A percentile compares a stretch with the other conserved stretches of the same genome.
Evolutionary conservation across 1,140 invertebrate genomes (phyloP).

Genomic region (Papilio xuthus): DNA sequence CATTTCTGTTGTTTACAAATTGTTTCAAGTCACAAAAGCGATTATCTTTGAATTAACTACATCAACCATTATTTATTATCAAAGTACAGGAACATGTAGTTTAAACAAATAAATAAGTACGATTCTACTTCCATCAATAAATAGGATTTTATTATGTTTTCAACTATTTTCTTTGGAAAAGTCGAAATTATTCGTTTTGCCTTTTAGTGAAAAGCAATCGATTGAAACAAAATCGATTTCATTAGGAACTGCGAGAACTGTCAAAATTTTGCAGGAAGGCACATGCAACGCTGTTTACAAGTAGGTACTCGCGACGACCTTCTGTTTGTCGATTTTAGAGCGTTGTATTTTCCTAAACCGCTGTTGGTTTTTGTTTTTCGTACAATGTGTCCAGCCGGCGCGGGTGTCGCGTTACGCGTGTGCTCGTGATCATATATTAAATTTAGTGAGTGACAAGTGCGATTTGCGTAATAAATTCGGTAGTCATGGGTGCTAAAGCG

Average conservation of each 20-base stretch:
- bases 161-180: neutral
- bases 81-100: too few relatives aligned
- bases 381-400: constrained; percentile 74
- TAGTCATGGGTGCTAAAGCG: constrained; percentile 90
- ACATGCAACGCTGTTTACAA: constrained; percentile 80
- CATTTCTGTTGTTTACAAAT: too few relatives aligned
- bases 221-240: constrained; percentile 31
- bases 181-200: neutral
- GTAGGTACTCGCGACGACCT: constrained; percentile 59
- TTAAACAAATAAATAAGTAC: too few relatives aligned
- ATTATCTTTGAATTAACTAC: too few relatives aligned
- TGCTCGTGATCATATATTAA: constrained; percentile 65
- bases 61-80: too few relatives aligned
- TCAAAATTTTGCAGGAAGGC: constrained; percentile 80
- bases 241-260: constrained; percentile 51
- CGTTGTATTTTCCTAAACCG: constrained; percentile 57
- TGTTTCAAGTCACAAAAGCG: too few relatives aligned
- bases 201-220: neutral
- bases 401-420: constrained; percentile 60
- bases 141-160: neutral
- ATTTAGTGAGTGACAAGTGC: constrained; percentile 65
- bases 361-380: constrained; percentile 48
- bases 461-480: constrained; percentile 74
- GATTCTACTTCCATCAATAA: too few relatives aligned
- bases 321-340: constrained; percentile 60